Evolutionary conservation across 2,113 vertebrate species (phyloP).

Genomic region (Emberiza fucata): DNA sequence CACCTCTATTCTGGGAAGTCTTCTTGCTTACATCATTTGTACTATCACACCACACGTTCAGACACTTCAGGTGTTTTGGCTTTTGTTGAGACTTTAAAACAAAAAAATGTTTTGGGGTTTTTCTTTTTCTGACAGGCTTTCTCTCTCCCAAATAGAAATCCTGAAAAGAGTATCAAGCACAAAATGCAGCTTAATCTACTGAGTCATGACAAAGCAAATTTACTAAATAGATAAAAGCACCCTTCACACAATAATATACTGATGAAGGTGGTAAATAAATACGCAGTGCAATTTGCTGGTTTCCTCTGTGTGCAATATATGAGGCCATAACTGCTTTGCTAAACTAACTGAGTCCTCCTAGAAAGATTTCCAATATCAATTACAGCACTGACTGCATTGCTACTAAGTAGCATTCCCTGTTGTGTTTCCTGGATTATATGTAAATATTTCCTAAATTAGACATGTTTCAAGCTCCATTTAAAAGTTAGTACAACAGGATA

Average conservation of each 20-base stretch:
- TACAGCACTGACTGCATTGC: background rate
- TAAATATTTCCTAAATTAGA: conserved; percentile 50
- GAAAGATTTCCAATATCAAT: conserved; percentile 43
- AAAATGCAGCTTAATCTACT: background rate
- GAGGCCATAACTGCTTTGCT: conserved; percentile 1
- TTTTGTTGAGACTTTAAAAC: background rate
- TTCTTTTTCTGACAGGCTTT: background rate
- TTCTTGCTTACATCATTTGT: background rate
- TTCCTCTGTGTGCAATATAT: conserved; percentile 11
- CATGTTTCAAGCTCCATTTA: conserved; percentile 22
- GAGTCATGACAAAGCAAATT: background rate
- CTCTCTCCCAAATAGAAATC: background rate
- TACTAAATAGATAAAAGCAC: background rate
- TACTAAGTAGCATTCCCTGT: background rate
- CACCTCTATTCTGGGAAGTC: background rate
- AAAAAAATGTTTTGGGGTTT: background rate
- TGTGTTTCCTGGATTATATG: conserved; percentile 25
- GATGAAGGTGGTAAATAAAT: conserved; percentile 11
- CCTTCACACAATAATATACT: background rate
- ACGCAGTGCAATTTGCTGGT: background rate
- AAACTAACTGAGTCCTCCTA: conserved; percentile 18
- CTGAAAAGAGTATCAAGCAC: background rate
- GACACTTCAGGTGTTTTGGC: rapidly evolving
- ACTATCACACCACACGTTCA: no score
- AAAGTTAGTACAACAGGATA: background rate